Evolutionary conservation across 92 coral and sea anemone species (phyloP), one percentile per base, ranked within the genome.

Genomic region (Porites cylindrica): DNA sequence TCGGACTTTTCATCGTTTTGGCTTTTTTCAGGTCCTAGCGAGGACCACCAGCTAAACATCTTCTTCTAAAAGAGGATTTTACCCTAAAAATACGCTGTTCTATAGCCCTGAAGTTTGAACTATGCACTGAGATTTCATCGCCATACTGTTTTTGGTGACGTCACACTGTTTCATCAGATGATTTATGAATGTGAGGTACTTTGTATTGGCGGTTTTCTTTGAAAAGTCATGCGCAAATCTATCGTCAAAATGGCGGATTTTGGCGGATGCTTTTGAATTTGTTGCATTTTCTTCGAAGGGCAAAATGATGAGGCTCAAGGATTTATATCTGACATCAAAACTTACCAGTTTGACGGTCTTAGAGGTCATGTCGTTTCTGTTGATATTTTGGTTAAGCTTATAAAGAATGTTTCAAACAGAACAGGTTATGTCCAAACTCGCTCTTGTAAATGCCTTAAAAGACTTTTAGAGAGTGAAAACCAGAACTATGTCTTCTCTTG

Each of bases 111-210:
- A 0, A 0, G n/a, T 7, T 3, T 9, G 54, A 29, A 59, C 24
- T 14, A 13, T 64, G 10, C 2, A 7, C 59, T 66, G 26, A 64
- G 1, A 12, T 47, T 20, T 43, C 38, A 38, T 20, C 58, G 69
- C 80, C 79, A 71, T 83, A 60, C 72, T 72, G 87, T 72, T 83
- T 80, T 50, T 78, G 69, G 80, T 83, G 87, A 83, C 87, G 87
- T 72, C 80, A 83, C 38, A 72, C 64, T 63, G 50, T 59, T 59
- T 38, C 47, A 38, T 38, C 73, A 60, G 70, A 2, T 11, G 8
- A 2, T 47, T 10, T 51, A 72, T 38, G 79, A 11, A 70, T 11
- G 21, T 53, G 47, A 38, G 47, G 47, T 38, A 38, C 47, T 38
- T 38, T 38, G 47, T 24, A 32, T 56, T 10, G 70, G 85, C 85